A percentile compares a stretch with the other conserved stretches of the same genome.
These are phyloP conservation scores for Saccostrea glomerata DNA, from an alignment of 1,140 invertebrate species.

Conservation along the genomic window DNA sequence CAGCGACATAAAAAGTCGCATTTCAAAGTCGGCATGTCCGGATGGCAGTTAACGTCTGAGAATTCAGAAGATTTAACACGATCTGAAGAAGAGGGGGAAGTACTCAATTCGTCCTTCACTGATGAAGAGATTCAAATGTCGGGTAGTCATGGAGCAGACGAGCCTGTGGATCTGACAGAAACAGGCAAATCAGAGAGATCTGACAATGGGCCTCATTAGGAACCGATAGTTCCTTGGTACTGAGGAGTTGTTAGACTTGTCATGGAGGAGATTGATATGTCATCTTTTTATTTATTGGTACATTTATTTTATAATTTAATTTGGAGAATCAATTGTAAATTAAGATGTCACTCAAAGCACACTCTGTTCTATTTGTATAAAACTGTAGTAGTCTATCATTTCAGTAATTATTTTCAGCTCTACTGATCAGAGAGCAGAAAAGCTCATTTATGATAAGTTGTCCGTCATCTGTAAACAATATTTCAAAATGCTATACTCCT, in stretches of 20 bases:
- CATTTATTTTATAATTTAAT: no score
- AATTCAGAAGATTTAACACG: neutral
- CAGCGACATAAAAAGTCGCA: conserved; percentile 65
- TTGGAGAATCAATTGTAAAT: no score
- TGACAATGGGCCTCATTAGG: neutral
- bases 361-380: no score
- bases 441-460: no score
- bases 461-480: no score
- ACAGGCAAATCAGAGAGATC: conserved; percentile 7
- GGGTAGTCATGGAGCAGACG: neutral
- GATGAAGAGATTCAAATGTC: conserved; percentile 10
- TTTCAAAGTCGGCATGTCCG: conserved; percentile 40
- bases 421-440: no score
- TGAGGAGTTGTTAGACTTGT: neutral
- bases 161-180: conserved; percentile 14
- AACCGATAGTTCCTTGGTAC: neutral
- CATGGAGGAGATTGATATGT: no score
- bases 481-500: no score
- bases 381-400: no score
- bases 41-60: conserved; percentile 19
- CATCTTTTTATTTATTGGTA: no score
- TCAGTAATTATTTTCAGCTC: no score
- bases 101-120: neutral
- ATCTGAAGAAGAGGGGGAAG: conserved; percentile 1
- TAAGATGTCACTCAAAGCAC: no score